Percentiles rank a stretch among this genome's conserved stretches.
Evolutionary conservation across 2,113 vertebrate genomes (phyloP).

Genomic region (Callorhinus ursinus): DNA sequence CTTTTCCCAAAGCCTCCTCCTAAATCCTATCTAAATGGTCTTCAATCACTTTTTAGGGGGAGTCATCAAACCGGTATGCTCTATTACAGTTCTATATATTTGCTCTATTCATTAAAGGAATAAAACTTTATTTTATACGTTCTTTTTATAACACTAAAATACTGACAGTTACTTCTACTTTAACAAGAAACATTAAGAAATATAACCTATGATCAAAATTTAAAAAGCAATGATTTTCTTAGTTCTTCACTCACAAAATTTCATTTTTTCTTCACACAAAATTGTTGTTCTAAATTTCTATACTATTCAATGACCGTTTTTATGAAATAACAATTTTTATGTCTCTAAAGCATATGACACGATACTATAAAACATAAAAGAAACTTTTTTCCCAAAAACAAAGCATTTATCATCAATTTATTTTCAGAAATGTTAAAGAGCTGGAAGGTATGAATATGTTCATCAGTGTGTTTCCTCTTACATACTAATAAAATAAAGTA

Average conservation of each 20-base stretch:
- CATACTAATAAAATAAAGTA: slow-evolving; percentile 33
- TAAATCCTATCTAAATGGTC: neutral
- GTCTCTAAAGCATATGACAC: neutral
- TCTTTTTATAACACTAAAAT: slow-evolving; percentile 34
- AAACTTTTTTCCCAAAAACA: neutral
- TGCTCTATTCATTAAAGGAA: slow-evolving; percentile 20
- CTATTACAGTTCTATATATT: neutral
- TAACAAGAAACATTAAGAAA: slow-evolving; percentile 47
- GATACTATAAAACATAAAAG: neutral
- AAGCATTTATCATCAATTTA: neutral
- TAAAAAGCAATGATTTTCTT: slow-evolving; percentile 42
- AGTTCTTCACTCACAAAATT: slow-evolving; percentile 40
- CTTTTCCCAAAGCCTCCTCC: neutral
- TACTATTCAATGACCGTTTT: neutral
- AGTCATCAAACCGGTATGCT: neutral
- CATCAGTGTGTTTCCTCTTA: slow-evolving; percentile 26
- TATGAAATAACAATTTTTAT: slow-evolving; percentile 10
- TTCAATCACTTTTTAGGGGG: neutral
- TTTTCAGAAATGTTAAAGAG: slow-evolving; percentile 18
- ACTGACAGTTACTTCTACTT: slow-evolving; percentile 4
- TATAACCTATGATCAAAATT: neutral
- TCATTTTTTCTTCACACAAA: slow-evolving; percentile 5
- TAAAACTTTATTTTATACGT: neutral
- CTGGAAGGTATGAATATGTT: neutral
- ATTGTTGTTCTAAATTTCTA: slow-evolving; percentile 18